These are phyloP conservation scores for Coregonus clupeaformis DNA, from an alignment of 2,113 vertebrate species.

Conservation along the genomic window DNA sequence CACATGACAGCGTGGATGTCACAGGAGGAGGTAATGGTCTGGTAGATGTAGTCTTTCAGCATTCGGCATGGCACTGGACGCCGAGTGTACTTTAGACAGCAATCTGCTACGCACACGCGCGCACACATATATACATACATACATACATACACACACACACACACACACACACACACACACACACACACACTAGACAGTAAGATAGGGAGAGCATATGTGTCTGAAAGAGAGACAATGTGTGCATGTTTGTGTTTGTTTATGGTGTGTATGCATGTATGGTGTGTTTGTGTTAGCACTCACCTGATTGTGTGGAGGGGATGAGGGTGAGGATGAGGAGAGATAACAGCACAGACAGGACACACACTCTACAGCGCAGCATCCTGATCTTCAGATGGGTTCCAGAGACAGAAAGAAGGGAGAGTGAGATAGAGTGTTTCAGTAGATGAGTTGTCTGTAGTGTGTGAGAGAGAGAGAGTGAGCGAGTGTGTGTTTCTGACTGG, in stretches of 20 bases:
- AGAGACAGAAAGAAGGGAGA: too few species aligned
- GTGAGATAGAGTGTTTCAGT: too few species aligned
- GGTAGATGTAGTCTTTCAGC: slow-evolving; percentile 54
- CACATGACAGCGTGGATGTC: slow-evolving; percentile 70
- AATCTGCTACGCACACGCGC: slow-evolving; percentile 47
- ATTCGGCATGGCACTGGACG: slow-evolving; percentile 10
- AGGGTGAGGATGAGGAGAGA: slow-evolving; percentile 32
- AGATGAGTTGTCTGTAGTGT: not conserved
- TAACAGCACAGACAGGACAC: slow-evolving; percentile 27
- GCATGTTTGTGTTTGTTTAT: too few species aligned
- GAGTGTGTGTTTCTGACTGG: too few species aligned
- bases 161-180: too few species aligned
- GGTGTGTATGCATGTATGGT: too few species aligned
- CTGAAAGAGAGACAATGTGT: too few species aligned
- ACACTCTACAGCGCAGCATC: slow-evolving; percentile 36
- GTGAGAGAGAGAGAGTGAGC: not conserved
- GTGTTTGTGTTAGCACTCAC: slow-evolving; percentile 33
- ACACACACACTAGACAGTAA: too few species aligned
- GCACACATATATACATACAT: too few species aligned
- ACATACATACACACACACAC: too few species aligned
- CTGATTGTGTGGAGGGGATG: slow-evolving; percentile 36
- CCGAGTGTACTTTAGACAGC: slow-evolving; percentile 58
- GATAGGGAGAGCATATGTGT: too few species aligned
- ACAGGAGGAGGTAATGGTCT: slow-evolving; percentile 55
- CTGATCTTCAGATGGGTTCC: not conserved